Evolutionary conservation across 2,113 vertebrate species (phyloP), one percentile per base, ranked within the genome.

Genomic region (Albula goreensis): DNA sequence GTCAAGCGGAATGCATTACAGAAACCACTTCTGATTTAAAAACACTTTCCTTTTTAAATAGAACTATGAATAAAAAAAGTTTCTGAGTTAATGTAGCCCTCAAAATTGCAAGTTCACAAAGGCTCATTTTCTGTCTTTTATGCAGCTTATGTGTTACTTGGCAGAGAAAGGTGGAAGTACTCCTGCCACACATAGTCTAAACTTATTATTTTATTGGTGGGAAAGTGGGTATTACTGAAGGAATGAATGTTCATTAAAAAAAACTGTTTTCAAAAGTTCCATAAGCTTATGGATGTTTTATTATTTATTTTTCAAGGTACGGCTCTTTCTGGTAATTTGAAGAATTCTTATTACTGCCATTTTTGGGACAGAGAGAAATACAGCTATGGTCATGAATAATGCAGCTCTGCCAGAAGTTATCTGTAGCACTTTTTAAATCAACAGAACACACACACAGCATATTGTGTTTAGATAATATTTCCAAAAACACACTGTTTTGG

Each of bases 141-240:
- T 8, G 22, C n/a, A 19, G 50, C 13, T 48, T 66, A 25, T 84
- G 49, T 84, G 74, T 77, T 52, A 50, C 4, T 74, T 74, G 70
- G 70, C 70, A 1, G 70, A 74, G 70, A 31, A 31, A 74, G 70
- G 70, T 52, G 41, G 66, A 50, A 63, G 82, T 70, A 41, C 41
- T 83, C 25, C 57, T n/a, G 31, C 66, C 66, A 31, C 25, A 7
- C 50, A n/a, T 66, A 70, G 22, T 51, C 49, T 15, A 83, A 50
- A 49, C 19, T 50, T 12, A 70, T n/a, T n/a, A 74, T 74, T 74
- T 74, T 74, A 74, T 31, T 74, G 70, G 70, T n/a, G 9, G n/a
- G 70, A 8, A 74, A 66, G 41, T 83, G 17, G 41, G 51, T 50
- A 60, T 82, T 82, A 82, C 81, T 82, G 25, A 57, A 82, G 53